Evolutionary conservation across 2,797 vertebrate genomes (phyloP), one percentile per base, ranked within the genome.

Genomic region (Glyptemys insculpta): DNA sequence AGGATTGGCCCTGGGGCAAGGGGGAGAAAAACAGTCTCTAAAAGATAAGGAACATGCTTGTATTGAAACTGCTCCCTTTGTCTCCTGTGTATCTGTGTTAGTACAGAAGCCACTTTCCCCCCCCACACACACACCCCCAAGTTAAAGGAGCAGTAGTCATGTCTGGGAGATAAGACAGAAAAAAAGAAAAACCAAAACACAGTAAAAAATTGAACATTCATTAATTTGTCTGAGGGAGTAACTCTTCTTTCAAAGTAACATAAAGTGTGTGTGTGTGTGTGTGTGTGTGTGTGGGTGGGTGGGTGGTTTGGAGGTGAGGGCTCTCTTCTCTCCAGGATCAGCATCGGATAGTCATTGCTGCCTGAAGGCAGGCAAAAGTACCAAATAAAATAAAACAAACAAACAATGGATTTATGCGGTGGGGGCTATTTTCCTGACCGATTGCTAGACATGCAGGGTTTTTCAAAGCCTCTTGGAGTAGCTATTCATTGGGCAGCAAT

Each of bases 401-500:
- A 52, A 41, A 5, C 6, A 5, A 54, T 56, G 16, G 8, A 8
- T 5, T 82, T 68, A 31, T 65, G 14, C 44, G 12, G 2, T 2
- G 15, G 1, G 29, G 18, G 87, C 31, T 59, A 1, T 47, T 74
- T 7, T 53, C 68, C 31, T 53, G 25, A 12, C 0, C 6, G n/a
- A 78, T 12, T 16, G 31, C 1, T 9, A 80, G 1, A 5, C 14
- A 85, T 10, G 50, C 3, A 65, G 65, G 21, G 3, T 7, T 78
- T 88, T 41, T 52, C 10, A 76, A 54, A 90, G 1, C 1, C 6
- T 68, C 5, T 4, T 56, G 56, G 81, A 31, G 23, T 5, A 54
- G 0, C 0, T 29, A 9, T 5, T 53, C 2, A 47, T 1, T 37
- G 37, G 1, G 1, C 53, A 79, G 52, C 2, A 62, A 0, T 27